phyloP scores from a whole-genome alignment of 1,140 invertebrate species.

The Penaeus chinensis region DNA sequence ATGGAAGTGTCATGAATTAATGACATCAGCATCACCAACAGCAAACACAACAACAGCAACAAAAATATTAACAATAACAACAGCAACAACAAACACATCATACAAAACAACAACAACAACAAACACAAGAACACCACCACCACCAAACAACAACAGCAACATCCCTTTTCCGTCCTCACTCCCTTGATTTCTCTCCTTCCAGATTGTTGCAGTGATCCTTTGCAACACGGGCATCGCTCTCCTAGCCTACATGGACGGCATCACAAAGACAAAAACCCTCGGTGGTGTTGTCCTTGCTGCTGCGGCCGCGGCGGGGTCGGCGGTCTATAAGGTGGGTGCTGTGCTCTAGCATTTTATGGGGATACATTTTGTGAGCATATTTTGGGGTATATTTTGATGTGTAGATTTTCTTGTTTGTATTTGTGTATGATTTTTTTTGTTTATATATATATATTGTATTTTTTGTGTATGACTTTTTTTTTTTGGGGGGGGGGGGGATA shows the following conservation, averaged over 20 bases:
- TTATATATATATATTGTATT: no score
- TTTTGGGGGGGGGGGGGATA: no score
- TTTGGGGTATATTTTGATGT: background rate
- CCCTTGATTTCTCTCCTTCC: background rate
- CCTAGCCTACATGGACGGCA: conserved; percentile 95
- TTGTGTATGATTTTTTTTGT: no score
- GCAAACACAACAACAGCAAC: no score
- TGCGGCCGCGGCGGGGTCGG: conserved; percentile 87
- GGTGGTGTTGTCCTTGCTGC: conserved; percentile 91
- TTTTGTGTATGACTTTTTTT: no score
- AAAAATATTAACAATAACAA: no score
- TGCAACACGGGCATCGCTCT: conserved; percentile 94
- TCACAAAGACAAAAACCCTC: conserved; percentile 88
- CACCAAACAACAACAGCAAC: no score
- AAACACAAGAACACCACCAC: background rate
- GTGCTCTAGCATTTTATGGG: background rate
- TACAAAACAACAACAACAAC: background rate
- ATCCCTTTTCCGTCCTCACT: no score
- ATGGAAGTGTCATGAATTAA: no score
- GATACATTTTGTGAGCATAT: background rate
- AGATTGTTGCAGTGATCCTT: conserved; percentile 95
- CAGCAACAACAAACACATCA: no score
- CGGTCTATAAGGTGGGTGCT: conserved; percentile 85
- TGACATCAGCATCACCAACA: no score
- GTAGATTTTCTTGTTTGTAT: background rate